These are phyloP conservation scores for Cassiopea andromeda DNA, from an alignment of 30 jellyfish, hydroid and myxozoan species.

Conservation along the genomic window DNA sequence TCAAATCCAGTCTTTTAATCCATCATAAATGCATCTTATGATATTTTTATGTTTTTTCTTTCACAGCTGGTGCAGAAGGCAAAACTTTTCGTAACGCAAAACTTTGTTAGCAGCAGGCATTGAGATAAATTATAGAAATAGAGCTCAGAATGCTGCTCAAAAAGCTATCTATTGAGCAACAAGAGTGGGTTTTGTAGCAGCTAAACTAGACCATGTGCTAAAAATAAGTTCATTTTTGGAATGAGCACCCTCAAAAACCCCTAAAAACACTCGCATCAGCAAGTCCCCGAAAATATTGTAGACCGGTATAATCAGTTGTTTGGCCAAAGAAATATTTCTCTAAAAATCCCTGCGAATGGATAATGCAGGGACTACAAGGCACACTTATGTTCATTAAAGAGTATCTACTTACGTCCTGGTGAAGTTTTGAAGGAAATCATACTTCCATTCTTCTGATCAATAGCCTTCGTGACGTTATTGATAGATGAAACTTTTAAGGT, in stretches of 20 bases:
- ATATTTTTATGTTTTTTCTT: no score
- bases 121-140: not conserved
- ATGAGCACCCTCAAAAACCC: not conserved
- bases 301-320: no score
- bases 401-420: conserved; percentile 77
- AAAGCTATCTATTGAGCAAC: not conserved
- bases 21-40: no score
- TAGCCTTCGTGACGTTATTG: conserved; percentile 76
- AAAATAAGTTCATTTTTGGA: not conserved
- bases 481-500: conserved; percentile 27
- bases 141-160: not conserved
- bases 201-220: not conserved
- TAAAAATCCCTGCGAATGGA: not conserved
- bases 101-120: not conserved
- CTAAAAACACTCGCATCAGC: no score
- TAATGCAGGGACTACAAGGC: not conserved
- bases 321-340: not conserved
- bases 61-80: no score
- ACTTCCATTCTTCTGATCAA: conserved; percentile 19
- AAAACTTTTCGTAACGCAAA: not conserved
- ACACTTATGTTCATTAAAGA: not conserved
- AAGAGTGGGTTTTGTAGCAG: not conserved
- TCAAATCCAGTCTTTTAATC: no score
- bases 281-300: not conserved
- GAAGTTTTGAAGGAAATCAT: conserved; percentile 47